phyloP scores from a whole-genome alignment of 2,888 invertebrate species.

The Bedellia somnulentella region DNA sequence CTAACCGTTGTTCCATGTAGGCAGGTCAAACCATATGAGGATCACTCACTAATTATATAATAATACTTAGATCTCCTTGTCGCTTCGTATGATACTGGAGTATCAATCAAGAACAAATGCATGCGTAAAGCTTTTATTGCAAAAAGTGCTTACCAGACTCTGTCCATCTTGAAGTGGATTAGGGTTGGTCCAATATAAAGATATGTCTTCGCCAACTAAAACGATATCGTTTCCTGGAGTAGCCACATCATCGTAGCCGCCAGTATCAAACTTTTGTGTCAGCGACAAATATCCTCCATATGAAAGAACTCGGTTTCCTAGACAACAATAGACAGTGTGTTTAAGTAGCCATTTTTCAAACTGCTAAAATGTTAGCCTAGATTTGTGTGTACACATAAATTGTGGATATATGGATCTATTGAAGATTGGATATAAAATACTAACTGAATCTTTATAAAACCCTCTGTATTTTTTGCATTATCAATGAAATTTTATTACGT shows the following conservation, averaged over 20 bases:
- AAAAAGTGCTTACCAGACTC: constrained; percentile 55
- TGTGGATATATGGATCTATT: no score
- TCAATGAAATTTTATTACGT: no score
- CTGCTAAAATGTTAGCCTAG: no score
- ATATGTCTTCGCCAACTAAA: constrained; percentile 75
- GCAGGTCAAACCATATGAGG: no score
- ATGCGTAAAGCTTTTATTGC: neutral
- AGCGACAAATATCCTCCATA: constrained; percentile 84
- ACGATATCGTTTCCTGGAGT: constrained; percentile 79
- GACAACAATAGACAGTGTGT: no score
- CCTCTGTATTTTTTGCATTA: no score
- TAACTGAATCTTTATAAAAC: neutral
- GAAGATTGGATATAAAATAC: no score
- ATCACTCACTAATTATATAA: no score
- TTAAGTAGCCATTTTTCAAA: no score
- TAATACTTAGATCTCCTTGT: no score
- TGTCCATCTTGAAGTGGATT: constrained; percentile 53
- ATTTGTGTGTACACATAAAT: no score
- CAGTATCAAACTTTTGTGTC: constrained; percentile 69
- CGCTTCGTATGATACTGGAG: constrained; percentile 1
- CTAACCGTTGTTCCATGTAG: no score
- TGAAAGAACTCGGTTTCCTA: constrained; percentile 78
- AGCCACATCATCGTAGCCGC: constrained; percentile 35
- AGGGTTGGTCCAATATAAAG: constrained; percentile 75
- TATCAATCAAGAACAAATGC: neutral